These are phyloP conservation scores for Nannoperca obscura DNA, from an alignment of 2,797 vertebrate species.

Conservation along the genomic window DNA sequence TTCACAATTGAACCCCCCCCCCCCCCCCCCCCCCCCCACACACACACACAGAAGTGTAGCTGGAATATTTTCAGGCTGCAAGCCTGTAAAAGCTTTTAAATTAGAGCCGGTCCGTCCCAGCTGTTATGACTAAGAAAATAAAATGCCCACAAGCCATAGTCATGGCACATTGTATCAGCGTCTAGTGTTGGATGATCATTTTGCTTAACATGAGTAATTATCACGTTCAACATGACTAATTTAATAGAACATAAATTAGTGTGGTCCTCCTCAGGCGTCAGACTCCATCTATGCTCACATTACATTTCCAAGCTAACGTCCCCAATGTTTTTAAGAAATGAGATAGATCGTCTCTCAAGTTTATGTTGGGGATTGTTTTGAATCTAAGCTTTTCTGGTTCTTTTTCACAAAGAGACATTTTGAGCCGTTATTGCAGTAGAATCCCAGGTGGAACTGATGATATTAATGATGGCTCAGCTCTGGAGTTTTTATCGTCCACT, in stretches of 20 bases:
- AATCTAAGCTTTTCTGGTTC: background rate
- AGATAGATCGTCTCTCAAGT: background rate
- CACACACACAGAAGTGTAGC: constrained; percentile 1
- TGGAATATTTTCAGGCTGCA: constrained; percentile 30
- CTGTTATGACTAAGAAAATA: constrained; percentile 66
- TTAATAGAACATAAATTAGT: constrained; percentile 79
- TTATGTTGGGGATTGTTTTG: background rate
- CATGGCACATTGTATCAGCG: constrained; percentile 71
- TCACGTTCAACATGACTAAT: constrained; percentile 78
- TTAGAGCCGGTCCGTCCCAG: constrained; percentile 45
- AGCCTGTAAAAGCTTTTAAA: constrained; percentile 52
- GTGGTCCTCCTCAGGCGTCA: constrained; percentile 64
- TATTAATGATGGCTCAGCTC: background rate
- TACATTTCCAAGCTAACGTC: constrained; percentile 30
- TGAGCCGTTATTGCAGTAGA: constrained; percentile 2
- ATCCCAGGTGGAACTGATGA: constrained; percentile 21
- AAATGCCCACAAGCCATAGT: constrained; percentile 68
- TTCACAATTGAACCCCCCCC: no score
- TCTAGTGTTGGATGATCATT: constrained; percentile 70
- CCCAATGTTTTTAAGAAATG: constrained; percentile 9
- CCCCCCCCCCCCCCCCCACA: no score
- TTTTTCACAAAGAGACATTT: constrained; percentile 2
- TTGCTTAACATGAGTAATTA: constrained; percentile 78
- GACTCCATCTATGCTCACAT: constrained; percentile 41
- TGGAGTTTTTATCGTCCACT: background rate